Base-by-base conservation (phyloP, 2,888 invertebrate genomes). In the Plebejus anna region DNA sequence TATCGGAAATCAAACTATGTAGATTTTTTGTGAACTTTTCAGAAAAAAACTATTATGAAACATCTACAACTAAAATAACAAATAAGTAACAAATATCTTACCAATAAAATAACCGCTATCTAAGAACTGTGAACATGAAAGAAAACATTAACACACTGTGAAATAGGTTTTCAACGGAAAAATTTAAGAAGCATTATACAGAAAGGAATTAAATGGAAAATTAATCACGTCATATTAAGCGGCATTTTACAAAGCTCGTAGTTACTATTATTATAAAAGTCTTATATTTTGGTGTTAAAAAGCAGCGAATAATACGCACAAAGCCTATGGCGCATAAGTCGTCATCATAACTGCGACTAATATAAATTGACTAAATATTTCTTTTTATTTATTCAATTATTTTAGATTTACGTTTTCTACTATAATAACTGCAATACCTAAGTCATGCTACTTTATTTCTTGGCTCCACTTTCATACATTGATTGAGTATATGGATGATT, bases 51-150 rank as follows among this genome's bases (percentile, higher is more conserved):
- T 55, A 55, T 1, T 16, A 16, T 55, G 4, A 4, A 13, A 16
- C 55, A 55, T 13, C 4, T 55, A 4, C 13, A 51, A 16, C 11
- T 3, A 11, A 51, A 51, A 51, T 3, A 13, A 13, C 13, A 11
- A 55, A 16, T 0, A 55, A 59, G 59, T 59, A 22, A 59, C 59
- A n/a, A 70, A 71, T 22, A 42, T n/a, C 38, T 38, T 38, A 71
- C 42, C 71, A n/a, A 4, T 7, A 71, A n/a, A n/a, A 71, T 42
- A 36, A 42, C 36, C 16, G 70, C 38, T 22, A 22, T 59, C 71
- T n/a, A 71, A 36, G 22, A 71, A 71, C 71, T 71, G 71, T 42
- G 13, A 70, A 71, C 3, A 61, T 22, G 28, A 22, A 38, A n/a
- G 22, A n/a, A 38, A 4, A 71, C 42, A 71, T 71, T 71, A 71